Percentiles rank a stretch among this genome's conserved stretches.
phyloP scores from a whole-genome alignment of 2,113 vertebrate genomes.

The Alosa alosa region DNA sequence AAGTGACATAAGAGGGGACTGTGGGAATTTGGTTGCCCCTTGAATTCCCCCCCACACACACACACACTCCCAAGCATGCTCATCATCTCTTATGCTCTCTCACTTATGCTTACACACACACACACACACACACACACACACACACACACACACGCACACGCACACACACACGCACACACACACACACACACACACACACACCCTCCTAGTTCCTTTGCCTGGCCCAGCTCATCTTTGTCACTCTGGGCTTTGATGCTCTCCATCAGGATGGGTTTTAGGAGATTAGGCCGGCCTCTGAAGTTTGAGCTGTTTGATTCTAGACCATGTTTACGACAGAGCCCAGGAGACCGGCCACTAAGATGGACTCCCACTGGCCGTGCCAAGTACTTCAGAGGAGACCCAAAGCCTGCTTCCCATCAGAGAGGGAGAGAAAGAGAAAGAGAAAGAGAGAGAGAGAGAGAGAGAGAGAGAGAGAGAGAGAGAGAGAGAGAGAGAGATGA shows the following conservation, averaged over 20 bases:
- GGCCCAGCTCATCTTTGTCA: constrained; percentile 41
- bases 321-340: constrained; percentile 54
- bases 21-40: neutral
- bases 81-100: neutral
- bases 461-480: no score
- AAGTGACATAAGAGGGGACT: neutral
- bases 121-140: constrained; percentile 22
- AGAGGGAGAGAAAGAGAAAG: constrained; percentile 13
- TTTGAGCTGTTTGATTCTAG: constrained; percentile 57
- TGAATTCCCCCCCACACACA: neutral
- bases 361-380: constrained; percentile 46
- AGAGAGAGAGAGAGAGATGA: constrained; percentile 36
- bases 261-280: constrained; percentile 43
- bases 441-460: constrained; percentile 37
- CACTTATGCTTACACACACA: constrained; percentile 3
- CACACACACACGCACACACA: constrained; percentile 19
- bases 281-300: constrained; percentile 55
- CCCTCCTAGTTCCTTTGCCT: no score
- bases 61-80: neutral
- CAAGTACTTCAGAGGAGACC: constrained; percentile 4
- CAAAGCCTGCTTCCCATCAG: constrained; percentile 26
- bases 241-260: constrained; percentile 56
- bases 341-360: constrained; percentile 28
- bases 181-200: neutral
- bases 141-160: constrained; percentile 27